Percentiles rank a stretch among this genome's conserved stretches.
phyloP scores from a whole-genome alignment of 2,797 vertebrate species.

The Remorina albescens region DNA sequence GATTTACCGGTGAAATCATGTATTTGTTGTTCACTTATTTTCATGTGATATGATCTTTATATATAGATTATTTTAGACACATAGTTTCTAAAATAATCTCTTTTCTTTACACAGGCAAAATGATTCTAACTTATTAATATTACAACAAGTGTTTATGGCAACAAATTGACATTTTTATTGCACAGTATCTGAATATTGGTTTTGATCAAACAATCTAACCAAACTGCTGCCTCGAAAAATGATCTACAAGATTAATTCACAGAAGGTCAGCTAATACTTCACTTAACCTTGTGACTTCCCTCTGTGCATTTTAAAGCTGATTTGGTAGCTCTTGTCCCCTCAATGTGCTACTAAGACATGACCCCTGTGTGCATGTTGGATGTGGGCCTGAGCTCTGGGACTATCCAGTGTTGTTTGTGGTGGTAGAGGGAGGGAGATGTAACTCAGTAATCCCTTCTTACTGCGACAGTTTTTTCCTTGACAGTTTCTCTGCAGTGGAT shows the following conservation, averaged over 20 bases:
- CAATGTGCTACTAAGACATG: slow-evolving; percentile 18
- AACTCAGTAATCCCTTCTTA: slow-evolving; percentile 53
- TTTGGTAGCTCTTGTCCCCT: slow-evolving; percentile 45
- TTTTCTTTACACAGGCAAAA: no score
- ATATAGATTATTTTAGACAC: no score
- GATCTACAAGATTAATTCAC: slow-evolving; percentile 23
- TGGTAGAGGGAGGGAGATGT: slow-evolving; percentile 20
- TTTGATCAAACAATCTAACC: slow-evolving; percentile 6
- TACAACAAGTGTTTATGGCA: no score
- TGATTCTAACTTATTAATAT: not conserved
- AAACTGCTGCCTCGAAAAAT: slow-evolving; percentile 2
- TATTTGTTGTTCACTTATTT: not conserved
- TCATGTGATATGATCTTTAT: not conserved
- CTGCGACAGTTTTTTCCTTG: not conserved
- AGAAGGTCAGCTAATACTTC: slow-evolving; percentile 19
- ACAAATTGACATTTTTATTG: not conserved
- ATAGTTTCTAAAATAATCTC: no score
- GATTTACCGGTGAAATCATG: not conserved
- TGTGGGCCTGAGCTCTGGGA: slow-evolving; percentile 47
- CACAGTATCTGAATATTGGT: not conserved
- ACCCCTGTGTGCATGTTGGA: slow-evolving; percentile 37
- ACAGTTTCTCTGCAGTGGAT: slow-evolving; percentile 1
- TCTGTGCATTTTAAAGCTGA: slow-evolving; percentile 49
- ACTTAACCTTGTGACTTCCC: slow-evolving; percentile 53
- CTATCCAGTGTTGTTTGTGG: slow-evolving; percentile 57